Evolutionary conservation across 2,888 invertebrate species (phyloP).

Genomic region (Abrostola triplasia): DNA sequence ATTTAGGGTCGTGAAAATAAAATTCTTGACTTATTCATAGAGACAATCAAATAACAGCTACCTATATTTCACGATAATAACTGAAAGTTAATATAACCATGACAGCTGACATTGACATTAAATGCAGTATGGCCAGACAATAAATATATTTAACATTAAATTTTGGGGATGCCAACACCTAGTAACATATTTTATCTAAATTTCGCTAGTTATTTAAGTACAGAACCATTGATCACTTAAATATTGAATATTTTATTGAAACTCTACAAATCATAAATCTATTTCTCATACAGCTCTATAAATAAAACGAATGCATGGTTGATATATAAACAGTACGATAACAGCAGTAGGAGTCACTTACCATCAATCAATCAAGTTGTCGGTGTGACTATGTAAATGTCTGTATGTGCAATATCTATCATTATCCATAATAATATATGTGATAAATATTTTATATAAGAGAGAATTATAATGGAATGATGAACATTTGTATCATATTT

Average conservation of each 20-base stretch:
- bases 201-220: too few relatives aligned
- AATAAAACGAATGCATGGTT: conserved; percentile 51
- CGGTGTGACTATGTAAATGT: conserved; percentile 66
- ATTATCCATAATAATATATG: conserved; percentile 20
- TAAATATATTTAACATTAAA: too few relatives aligned
- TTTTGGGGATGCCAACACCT: too few relatives aligned
- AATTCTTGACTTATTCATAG: too few relatives aligned
- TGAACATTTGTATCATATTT: conserved; percentile 10
- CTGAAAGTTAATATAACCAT: too few relatives aligned
- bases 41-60: too few relatives aligned
- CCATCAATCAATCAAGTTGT: conserved; percentile 70
- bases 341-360: conserved; percentile 64
- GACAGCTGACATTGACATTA: too few relatives aligned
- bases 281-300: conserved; percentile 44
- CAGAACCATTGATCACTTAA: not conserved
- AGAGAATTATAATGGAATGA: conserved; percentile 17
- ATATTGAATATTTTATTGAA: not conserved
- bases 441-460: not conserved
- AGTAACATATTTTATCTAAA: conserved; percentile 3
- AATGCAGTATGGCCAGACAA: too few relatives aligned
- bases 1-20: too few relatives aligned
- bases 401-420: conserved; percentile 61
- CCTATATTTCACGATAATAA: too few relatives aligned
- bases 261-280: not conserved
- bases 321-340: conserved; percentile 68